Evolutionary conservation across 1,140 invertebrate species (phyloP).

Genomic region (Ephestia elutella): DNA sequence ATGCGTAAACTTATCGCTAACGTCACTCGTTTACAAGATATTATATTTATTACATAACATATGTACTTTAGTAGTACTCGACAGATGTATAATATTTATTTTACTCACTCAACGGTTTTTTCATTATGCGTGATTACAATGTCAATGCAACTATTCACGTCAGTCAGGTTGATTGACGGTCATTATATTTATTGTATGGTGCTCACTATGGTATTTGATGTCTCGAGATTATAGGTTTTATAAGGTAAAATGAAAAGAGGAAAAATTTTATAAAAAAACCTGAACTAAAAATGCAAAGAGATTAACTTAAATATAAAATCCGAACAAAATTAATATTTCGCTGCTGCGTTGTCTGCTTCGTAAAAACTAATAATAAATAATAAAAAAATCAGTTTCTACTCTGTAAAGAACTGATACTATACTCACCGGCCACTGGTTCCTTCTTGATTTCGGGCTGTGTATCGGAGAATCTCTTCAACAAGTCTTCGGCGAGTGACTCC

Average conservation of each 20-base stretch:
- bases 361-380: neutral
- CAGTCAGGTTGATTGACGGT: neutral
- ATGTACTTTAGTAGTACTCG: no score
- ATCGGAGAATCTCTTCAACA: conserved; percentile 86
- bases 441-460: conserved; percentile 80
- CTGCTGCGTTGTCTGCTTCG: neutral
- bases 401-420: conserved; percentile 1
- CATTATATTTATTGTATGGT: neutral
- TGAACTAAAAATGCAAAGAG: no score
- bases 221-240: neutral
- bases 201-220: neutral
- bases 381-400: conserved; percentile 2
- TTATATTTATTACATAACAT: no score
- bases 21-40: no score
- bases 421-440: conserved; percentile 65
- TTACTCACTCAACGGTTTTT: neutral
- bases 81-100: neutral
- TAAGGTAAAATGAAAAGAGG: no score
- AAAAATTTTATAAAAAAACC: no score
- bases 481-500: conserved; percentile 87
- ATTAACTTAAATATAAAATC: no score
- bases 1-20: no score
- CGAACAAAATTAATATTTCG: no score
- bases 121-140: neutral
- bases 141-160: neutral